These are phyloP conservation scores for Periparus ater DNA, from an alignment of 2,797 vertebrate genomes.

Conservation along the genomic window DNA sequence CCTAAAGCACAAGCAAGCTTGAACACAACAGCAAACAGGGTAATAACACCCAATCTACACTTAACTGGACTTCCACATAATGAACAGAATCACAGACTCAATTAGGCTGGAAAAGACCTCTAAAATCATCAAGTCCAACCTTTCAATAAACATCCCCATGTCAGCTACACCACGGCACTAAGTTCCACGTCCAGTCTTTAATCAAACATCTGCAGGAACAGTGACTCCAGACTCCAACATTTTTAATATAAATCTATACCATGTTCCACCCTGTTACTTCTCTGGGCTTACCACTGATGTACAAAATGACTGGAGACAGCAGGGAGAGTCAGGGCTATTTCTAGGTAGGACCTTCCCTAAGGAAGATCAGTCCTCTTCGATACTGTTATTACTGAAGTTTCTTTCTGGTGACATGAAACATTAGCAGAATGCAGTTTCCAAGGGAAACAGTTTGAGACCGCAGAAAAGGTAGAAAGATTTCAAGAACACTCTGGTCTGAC, in stretches of 20 bases:
- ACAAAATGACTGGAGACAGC: neutral
- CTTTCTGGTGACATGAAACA: neutral
- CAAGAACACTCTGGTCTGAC: neutral
- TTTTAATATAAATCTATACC: neutral
- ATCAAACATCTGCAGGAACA: neutral
- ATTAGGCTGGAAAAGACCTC: neutral
- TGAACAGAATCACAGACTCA: neutral
- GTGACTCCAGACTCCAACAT: neutral
- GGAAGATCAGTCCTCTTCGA: neutral
- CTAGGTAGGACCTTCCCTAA: neutral
- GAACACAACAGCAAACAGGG: neutral
- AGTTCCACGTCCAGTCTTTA: neutral
- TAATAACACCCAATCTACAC: neutral
- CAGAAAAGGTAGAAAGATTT: neutral
- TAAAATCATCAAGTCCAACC: neutral
- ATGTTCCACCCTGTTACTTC: neutral
- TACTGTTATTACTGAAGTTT: neutral
- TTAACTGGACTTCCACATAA: neutral
- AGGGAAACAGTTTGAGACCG: neutral
- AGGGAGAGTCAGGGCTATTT: neutral
- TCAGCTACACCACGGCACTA: neutral
- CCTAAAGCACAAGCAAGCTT: neutral
- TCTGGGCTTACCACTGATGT: neutral
- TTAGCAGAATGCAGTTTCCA: neutral
- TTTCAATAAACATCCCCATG: neutral